phyloP scores from a whole-genome alignment of 2,113 vertebrate species.

The Piprites chloris region DNA sequence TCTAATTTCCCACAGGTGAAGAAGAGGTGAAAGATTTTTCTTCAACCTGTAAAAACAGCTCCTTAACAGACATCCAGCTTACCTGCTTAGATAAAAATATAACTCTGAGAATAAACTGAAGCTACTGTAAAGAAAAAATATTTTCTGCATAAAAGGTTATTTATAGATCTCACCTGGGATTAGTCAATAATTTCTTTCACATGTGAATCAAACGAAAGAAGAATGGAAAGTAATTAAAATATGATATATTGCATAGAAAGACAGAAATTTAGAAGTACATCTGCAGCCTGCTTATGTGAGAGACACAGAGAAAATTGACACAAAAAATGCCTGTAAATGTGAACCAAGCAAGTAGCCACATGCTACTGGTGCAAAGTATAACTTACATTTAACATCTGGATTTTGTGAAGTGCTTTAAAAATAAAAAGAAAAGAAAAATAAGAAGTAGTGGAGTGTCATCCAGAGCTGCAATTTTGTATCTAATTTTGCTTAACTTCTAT shows the following conservation, averaged over 20 bases:
- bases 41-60: background rate
- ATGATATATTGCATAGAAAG: conserved; percentile 19
- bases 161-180: conserved; percentile 24
- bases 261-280: background rate
- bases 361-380: background rate
- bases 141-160: background rate
- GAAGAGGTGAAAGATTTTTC: background rate
- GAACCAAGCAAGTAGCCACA: conserved; percentile 4
- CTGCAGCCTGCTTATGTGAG: conserved; percentile 7
- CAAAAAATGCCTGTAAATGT: background rate
- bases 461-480: background rate
- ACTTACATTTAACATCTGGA: conserved; percentile 13
- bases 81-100: background rate
- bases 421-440: background rate
- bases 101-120: background rate
- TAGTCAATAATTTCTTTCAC: conserved; percentile 6
- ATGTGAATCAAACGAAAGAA: conserved; percentile 9
- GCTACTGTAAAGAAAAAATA: background rate
- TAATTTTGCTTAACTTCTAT: background rate
- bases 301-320: background rate
- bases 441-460: background rate
- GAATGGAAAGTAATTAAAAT: conserved; percentile 21
- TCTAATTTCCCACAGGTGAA: background rate
- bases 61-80: background rate
- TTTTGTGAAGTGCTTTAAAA: background rate